phyloP scores from a whole-genome alignment of 2,888 invertebrate genomes.

The Diaphora mendica region DNA sequence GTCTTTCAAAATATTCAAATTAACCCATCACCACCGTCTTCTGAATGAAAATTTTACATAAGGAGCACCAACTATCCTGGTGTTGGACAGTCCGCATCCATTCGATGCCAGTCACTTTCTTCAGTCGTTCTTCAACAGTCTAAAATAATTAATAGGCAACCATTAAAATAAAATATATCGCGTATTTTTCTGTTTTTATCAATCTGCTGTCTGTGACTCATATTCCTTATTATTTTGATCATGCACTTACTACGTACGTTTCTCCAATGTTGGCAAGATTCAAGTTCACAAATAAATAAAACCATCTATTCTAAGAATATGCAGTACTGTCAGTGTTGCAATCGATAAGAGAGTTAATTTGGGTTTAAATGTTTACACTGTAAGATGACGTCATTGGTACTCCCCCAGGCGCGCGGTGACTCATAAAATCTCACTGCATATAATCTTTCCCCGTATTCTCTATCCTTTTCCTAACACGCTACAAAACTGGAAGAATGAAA shows the following conservation, averaged over 20 bases:
- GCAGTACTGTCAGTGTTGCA: conserved; percentile 42
- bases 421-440: conserved; percentile 60
- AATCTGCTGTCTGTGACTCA: neutral
- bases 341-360: conserved; percentile 57
- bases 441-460: conserved; percentile 39
- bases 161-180: no score
- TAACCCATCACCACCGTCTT: no score
- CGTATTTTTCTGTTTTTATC: neutral
- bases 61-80: no score
- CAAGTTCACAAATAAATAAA: conserved; percentile 39
- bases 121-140: no score
- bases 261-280: conserved; percentile 30
- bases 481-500: conserved; percentile 28
- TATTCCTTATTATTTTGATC: conserved; percentile 2
- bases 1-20: no score
- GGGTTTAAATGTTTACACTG: conserved; percentile 55
- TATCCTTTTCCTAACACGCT: conserved; percentile 17
- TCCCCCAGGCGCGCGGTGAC: conserved; percentile 56
- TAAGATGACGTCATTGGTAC: conserved; percentile 65
- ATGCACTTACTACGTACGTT: neutral
- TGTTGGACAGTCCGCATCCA: no score
- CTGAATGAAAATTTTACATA: no score
- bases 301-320: conserved; percentile 45
- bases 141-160: no score
- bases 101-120: no score